These are phyloP conservation scores for Andrena bucephala DNA, from an alignment of 2,888 invertebrate genomes.

Conservation along the genomic window DNA sequence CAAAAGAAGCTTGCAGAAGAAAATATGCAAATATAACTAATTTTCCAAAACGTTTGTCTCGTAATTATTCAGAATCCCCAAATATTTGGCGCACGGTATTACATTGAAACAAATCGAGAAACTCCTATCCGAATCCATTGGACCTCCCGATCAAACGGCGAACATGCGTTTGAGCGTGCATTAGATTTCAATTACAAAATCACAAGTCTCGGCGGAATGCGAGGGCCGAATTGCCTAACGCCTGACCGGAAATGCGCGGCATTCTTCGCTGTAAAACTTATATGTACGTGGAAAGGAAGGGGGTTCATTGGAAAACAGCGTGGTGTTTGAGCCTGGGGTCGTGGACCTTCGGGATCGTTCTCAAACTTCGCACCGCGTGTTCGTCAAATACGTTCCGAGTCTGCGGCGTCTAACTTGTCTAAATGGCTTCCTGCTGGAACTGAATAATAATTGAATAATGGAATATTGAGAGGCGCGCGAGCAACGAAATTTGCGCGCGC, in stretches of 20 bases:
- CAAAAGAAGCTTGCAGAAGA: too few species aligned
- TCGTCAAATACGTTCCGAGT: conserved; percentile 62
- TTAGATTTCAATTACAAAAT: conserved; percentile 19
- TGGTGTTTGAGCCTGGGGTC: conserved; percentile 30
- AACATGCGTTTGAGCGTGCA: background rate
- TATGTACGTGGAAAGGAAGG: background rate
- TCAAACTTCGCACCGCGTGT: conserved; percentile 52
- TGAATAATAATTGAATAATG: conserved; percentile 74
- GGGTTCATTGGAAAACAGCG: conserved; percentile 41
- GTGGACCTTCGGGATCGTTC: conserved; percentile 54
- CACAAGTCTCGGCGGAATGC: conserved; percentile 4
- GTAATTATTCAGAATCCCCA: too few species aligned
- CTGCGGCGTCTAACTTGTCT: conserved; percentile 67
- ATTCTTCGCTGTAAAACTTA: conserved; percentile 12
- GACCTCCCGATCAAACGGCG: background rate
- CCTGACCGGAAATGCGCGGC: background rate
- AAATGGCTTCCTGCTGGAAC: conserved; percentile 69
- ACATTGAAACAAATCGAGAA: background rate
- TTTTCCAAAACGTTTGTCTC: too few species aligned
- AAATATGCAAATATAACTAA: too few species aligned
- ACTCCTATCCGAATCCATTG: background rate
- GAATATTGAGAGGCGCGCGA: conserved; percentile 58
- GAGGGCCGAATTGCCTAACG: conserved; percentile 6
- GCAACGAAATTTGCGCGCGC: conserved; percentile 49
- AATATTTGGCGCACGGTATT: too few species aligned